Conservation (phyloP, 1,140 invertebrate genomes). For the Pseudomyrmex flavicornis region DNA sequence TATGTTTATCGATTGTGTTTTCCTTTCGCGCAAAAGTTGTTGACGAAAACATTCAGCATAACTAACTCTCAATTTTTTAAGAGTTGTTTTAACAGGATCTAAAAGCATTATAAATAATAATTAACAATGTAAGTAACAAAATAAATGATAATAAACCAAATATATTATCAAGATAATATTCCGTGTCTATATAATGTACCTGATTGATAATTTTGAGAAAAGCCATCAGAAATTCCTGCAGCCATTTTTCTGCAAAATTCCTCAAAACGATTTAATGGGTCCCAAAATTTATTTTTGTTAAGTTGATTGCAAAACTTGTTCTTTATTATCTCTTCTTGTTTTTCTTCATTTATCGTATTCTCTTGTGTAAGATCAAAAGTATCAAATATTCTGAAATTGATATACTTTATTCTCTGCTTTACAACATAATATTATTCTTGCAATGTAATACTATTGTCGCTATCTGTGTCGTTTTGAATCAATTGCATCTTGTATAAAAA, state of each 20-base stretch:
- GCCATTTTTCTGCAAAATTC: background rate
- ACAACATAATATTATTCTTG: background rate
- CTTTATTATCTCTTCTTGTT: background rate
- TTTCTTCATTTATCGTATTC: background rate
- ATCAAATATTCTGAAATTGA: conserved; percentile 10
- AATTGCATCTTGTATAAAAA: too few relatives aligned
- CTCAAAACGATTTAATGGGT: background rate
- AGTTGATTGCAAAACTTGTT: background rate
- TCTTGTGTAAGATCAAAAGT: background rate
- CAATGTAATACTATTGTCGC: background rate
- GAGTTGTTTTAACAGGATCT: conserved; percentile 24
- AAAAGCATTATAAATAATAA: background rate
- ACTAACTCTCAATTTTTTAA: background rate
- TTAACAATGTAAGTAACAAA: background rate
- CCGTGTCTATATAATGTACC: conserved; percentile 2
- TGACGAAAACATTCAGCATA: conserved; percentile 10
- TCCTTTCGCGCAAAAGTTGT: background rate
- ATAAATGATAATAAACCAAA: background rate
- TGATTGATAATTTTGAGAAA: background rate
- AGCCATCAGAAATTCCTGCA: background rate
- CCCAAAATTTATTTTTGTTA: background rate
- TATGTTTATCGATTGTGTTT: background rate
- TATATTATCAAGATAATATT: background rate
- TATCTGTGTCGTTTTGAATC: too few relatives aligned
- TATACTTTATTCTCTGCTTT: background rate